These are phyloP conservation scores for Matsumyia berberina DNA, from an alignment of 2,888 invertebrate species.

Conservation along the genomic window DNA sequence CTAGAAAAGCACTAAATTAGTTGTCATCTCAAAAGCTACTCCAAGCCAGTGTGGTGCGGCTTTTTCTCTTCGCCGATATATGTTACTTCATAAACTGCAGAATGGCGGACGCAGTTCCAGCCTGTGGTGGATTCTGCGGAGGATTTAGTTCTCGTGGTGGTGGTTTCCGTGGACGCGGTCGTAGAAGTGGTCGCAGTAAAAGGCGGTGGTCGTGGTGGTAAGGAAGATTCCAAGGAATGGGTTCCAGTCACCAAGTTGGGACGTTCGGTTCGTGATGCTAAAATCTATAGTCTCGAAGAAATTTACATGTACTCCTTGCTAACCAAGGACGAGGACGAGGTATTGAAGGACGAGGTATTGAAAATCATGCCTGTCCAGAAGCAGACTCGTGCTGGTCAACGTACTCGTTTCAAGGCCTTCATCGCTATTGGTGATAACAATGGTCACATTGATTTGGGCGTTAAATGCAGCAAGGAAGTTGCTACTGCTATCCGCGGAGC, in stretches of 20 bases:
- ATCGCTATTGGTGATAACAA: conserved; percentile 99
- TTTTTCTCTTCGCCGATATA: conserved; percentile 82
- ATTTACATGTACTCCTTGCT: conserved; percentile 99
- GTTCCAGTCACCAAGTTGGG: conserved; percentile 99
- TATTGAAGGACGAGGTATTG: conserved; percentile 98
- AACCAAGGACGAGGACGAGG: conserved; percentile 98
- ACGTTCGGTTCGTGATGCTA: conserved; percentile 97
- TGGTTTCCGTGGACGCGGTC: conserved; percentile 89
- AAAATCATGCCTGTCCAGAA: conserved; percentile 99
- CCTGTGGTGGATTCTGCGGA: conserved; percentile 96
- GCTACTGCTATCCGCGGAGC: conserved; percentile 99
- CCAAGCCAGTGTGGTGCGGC: too few relatives aligned
- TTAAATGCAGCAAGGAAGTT: conserved; percentile 99
- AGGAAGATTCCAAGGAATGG: conserved; percentile 99
- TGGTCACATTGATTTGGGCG: conserved; percentile 99
- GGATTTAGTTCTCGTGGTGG: conserved; percentile 93
- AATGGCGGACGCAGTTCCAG: conserved; percentile 99
- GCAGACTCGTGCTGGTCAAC: conserved; percentile 99
- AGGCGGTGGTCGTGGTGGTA: conserved; percentile 85
- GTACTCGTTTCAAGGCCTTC: conserved; percentile 98
- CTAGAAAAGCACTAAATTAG: too few relatives aligned
- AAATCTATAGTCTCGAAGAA: conserved; percentile 97
- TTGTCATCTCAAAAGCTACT: too few relatives aligned
- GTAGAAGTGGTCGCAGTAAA: conserved; percentile 91
- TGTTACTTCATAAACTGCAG: conserved; percentile 84